Evolutionary conservation across 2,888 invertebrate genomes (phyloP), one percentile per base, ranked within the genome.

Genomic region (Cotesia congregata): DNA sequence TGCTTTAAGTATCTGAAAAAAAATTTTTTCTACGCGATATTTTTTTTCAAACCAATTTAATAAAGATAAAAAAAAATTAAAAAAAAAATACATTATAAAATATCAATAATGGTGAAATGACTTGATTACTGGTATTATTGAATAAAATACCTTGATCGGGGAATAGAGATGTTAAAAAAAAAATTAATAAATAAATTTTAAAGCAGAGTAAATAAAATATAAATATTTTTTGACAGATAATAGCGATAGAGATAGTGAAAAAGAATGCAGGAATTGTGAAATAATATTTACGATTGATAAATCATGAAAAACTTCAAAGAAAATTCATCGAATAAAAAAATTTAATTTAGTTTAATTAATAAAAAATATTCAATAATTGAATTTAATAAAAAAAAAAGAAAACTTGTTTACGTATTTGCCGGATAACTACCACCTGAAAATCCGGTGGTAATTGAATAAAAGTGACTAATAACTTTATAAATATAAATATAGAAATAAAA

Each of bases 121-220:
- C 50, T 50, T 50, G 50, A 50, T 50, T 50, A 50, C 12, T 50
- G 50, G 50, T 50, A 50, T 50, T 50, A 50, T 50, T 50, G 2
- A 50, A 50, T 50, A 30, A 30, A 30, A 30, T 30, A 30, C 50
- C 4, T 50, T 9, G 12, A 50, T 12, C 60, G n/a, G 9, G 38
- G 50, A 40, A 62, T 30, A 1, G 39, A 64, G 9, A 68, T 62
- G 40, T 38, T 39, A 67, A 30, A 39, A 60, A 68, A 64, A n/a
- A 12, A 59, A 9, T 61, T 61, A 1, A 64, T 30, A 38, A 12
- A 70, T 41, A 72, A 75, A 41, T 15, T 12, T 4, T 50, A 50
- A 50, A 50, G 50, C 50, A 50, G 50, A 50, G 6, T 84, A 86
- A 30, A 87, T 86, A 89, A 87, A 87, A 81, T 81, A 87, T 88